A percentile compares a stretch with the other conserved stretches of the same genome.
These are phyloP conservation scores for Papio anubis DNA, from an alignment of 2,113 vertebrate genomes.

Conservation along the genomic window DNA sequence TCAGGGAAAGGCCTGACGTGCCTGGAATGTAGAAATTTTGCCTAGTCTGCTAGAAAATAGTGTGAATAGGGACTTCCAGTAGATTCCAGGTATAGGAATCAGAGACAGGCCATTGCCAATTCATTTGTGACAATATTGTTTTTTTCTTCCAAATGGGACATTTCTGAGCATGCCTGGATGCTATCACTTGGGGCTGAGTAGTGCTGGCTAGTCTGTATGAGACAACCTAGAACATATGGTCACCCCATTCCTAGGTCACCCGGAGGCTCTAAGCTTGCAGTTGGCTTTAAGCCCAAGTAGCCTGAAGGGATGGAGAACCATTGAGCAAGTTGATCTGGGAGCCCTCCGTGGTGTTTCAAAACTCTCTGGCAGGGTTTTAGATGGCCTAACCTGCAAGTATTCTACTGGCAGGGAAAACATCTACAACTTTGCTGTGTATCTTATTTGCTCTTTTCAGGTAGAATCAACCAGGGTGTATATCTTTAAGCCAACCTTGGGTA, in stretches of 20 bases:
- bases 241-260: not conserved
- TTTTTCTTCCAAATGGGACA: not conserved
- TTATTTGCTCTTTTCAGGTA: not conserved
- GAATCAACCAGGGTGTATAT: not conserved
- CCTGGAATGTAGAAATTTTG: not conserved
- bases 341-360: conserved; percentile 8
- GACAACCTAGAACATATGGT: not conserved
- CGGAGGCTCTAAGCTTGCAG: not conserved
- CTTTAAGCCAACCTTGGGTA: not conserved
- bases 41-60: not conserved
- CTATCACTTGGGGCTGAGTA: not conserved
- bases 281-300: conserved; percentile 4
- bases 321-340: conserved; percentile 42
- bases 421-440: not conserved
- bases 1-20: not conserved
- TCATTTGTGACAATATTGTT: not conserved
- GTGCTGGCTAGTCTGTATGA: not conserved
- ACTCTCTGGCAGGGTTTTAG: not conserved
- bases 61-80: not conserved
- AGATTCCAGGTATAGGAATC: not conserved
- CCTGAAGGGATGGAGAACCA: not conserved
- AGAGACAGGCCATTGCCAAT: not conserved
- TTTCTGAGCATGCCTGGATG: not conserved
- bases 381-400: not conserved
- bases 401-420: not conserved